phyloP scores from a whole-genome alignment of 1,140 invertebrate species.

The Capitella teleta region DNA sequence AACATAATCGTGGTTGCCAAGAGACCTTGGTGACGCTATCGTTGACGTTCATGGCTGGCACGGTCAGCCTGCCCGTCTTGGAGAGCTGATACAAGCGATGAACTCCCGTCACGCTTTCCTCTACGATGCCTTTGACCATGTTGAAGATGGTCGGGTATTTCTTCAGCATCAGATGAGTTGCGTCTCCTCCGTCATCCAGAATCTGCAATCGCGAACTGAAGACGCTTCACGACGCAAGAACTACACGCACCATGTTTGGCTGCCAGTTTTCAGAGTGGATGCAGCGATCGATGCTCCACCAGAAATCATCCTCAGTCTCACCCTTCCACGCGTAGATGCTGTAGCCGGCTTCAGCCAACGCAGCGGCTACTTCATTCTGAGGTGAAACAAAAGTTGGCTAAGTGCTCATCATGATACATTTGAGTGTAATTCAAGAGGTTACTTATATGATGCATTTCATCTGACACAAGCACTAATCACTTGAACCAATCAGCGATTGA shows the following conservation, averaged over 20 bases:
- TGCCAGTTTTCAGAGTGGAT: conserved; percentile 82
- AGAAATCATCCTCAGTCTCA: conserved; percentile 94
- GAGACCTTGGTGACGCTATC: conserved; percentile 84
- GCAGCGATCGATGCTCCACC: conserved; percentile 96
- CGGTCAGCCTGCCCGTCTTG: conserved; percentile 82
- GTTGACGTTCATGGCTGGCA: conserved; percentile 99
- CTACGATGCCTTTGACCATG: conserved; percentile 92
- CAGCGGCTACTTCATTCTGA: conserved; percentile 92
- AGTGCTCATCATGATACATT: no score
- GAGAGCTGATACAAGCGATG: conserved; percentile 92
- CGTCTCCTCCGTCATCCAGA: conserved; percentile 92
- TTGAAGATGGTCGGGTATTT: conserved; percentile 92
- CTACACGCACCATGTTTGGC: conserved; percentile 67
- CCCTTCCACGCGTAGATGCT: conserved; percentile 91
- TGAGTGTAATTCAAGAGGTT: no score
- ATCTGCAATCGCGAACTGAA: conserved; percentile 52
- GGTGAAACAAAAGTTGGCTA: no score
- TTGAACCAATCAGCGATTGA: no score
- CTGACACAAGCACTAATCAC: no score
- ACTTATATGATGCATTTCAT: no score
- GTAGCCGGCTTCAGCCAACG: conserved; percentile 76
- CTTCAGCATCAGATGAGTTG: conserved; percentile 92
- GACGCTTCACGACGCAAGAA: neutral
- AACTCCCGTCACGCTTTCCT: conserved; percentile 95
- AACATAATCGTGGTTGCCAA: neutral